Percentiles rank a stretch among this genome's conserved stretches.
Conservation (phyloP, 30 jellyfish, hydroid and myxozoan species). For the Sanderia malayensis region DNA sequence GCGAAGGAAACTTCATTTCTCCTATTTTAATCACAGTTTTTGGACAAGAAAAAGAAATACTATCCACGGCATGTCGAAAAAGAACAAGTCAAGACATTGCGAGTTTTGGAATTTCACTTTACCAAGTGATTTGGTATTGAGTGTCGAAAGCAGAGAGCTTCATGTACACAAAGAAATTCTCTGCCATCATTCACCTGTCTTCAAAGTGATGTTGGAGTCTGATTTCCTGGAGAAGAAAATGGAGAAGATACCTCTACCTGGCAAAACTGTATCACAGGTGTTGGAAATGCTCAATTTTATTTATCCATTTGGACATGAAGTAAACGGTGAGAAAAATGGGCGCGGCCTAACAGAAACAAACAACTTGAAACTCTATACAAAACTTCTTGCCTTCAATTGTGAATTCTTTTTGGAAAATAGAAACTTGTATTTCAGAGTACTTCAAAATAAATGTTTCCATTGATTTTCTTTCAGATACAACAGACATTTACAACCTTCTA, state of each 20-base stretch:
- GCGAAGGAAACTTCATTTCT: no score
- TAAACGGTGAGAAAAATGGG: slow-evolving; percentile 64
- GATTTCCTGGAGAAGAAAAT: slow-evolving; percentile 66
- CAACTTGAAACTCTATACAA: no score
- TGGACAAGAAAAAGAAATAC: no score
- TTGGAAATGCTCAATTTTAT: slow-evolving; percentile 69
- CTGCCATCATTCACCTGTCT: slow-evolving; percentile 72
- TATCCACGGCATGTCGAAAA: no score
- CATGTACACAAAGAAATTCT: slow-evolving; percentile 65
- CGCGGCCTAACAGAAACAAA: no score
- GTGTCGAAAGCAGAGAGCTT: slow-evolving; percentile 45
- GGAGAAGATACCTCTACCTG: slow-evolving; percentile 68
- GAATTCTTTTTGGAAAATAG: no score
- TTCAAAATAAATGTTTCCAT: no score
- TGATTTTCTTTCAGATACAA: slow-evolving; percentile 56
- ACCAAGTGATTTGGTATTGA: slow-evolving; percentile 49
- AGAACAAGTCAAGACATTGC: slow-evolving; percentile 1
- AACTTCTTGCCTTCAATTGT: no score
- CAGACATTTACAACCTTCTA: slow-evolving; percentile 66
- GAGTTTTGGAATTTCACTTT: slow-evolving; percentile 81
- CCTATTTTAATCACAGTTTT: no score
- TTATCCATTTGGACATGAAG: slow-evolving; percentile 86
- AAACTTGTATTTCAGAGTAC: no score
- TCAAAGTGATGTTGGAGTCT: slow-evolving; percentile 82
- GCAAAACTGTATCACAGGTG: slow-evolving; percentile 57